Base-by-base conservation (phyloP, 2,113 vertebrate genomes). In the Gymnogyps californianus region DNA sequence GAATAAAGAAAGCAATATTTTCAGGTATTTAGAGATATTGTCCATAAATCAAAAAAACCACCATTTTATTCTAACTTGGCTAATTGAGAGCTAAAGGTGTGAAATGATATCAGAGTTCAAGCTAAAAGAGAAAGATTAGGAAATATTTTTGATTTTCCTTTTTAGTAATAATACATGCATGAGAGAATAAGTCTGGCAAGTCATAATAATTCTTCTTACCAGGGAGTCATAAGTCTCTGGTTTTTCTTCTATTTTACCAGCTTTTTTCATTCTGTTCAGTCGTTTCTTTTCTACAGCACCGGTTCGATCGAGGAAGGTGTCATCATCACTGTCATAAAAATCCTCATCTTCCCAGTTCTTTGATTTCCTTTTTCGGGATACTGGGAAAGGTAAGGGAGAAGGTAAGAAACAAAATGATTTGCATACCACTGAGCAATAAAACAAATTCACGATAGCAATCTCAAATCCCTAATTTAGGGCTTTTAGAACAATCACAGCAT, bases 301-400 rank as follows among this genome's bases (percentile, higher is more conserved):
- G 1, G 99, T 99, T 58, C 99, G 97, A 95, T 99, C 99, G 28
- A 99, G 98, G 92, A 99, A 99, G 21, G 99, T 99, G 95, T 99
- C 99, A 21, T 99, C 99, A 9, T 99, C 99, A 21, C 99, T 99
- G 96, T 99, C 99, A 59, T 99, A 99, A 96, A 98, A 99, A 80
- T 99, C 99, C 90, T 99, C 99, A 28, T 99, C 99, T 89, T 99
- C 99, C 99, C 99, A 99, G 98, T 99, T 99, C 97, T 99, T 99
- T 91, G 99, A 98, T 96, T 98, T 99, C 83, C 99, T 99, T 97
- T 99, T 99, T 22, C 99, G 98, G 64, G 99, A 99, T 67, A 99
- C 99, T 99, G 90, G 69, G 49, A 93, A 82, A 95, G 54, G 44
- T 47, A 78, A 78, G 32, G 11, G 36, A 55, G 31, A 87, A 67